These are phyloP conservation scores for Gobio gobio DNA, from an alignment of 2,113 vertebrate genomes.

Conservation along the genomic window DNA sequence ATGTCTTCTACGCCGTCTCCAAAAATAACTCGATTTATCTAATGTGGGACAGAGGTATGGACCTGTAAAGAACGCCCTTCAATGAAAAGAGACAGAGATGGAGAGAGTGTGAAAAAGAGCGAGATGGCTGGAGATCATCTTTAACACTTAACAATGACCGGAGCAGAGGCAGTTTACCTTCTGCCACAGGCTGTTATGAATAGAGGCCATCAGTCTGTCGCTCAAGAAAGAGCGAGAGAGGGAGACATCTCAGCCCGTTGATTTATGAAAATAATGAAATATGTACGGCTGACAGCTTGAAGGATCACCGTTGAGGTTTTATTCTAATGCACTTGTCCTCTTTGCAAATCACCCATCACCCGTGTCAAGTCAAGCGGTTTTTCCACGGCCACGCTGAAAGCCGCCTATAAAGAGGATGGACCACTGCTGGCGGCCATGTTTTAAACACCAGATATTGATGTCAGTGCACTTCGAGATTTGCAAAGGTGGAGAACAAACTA, in stretches of 20 bases:
- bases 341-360: slow-evolving; percentile 96
- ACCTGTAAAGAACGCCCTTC: slow-evolving; percentile 47
- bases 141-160: slow-evolving; percentile 59
- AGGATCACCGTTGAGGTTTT: slow-evolving; percentile 95
- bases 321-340: slow-evolving; percentile 99
- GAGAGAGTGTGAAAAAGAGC: slow-evolving; percentile 31
- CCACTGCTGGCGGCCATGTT: neutral
- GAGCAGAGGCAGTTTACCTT: slow-evolving; percentile 54
- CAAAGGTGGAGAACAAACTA: neutral
- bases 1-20: slow-evolving; percentile 2
- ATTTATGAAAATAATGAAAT: slow-evolving; percentile 92
- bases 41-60: slow-evolving; percentile 29
- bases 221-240: slow-evolving; percentile 37
- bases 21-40: slow-evolving; percentile 44
- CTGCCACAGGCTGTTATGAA: slow-evolving; percentile 50
- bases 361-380: slow-evolving; percentile 91
- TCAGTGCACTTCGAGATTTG: neutral
- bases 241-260: slow-evolving; percentile 85
- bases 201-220: slow-evolving; percentile 54
- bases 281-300: slow-evolving; percentile 98
- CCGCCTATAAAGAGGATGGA: slow-evolving; percentile 31
- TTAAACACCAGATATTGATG: neutral
- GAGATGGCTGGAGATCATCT: slow-evolving; percentile 55
- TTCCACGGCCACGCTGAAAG: slow-evolving; percentile 84
- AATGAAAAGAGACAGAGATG: slow-evolving; percentile 51